A percentile compares a stretch with the other conserved stretches of the same genome.
phyloP scores from a whole-genome alignment of 2,888 invertebrate genomes.

The Andrena fulva region DNA sequence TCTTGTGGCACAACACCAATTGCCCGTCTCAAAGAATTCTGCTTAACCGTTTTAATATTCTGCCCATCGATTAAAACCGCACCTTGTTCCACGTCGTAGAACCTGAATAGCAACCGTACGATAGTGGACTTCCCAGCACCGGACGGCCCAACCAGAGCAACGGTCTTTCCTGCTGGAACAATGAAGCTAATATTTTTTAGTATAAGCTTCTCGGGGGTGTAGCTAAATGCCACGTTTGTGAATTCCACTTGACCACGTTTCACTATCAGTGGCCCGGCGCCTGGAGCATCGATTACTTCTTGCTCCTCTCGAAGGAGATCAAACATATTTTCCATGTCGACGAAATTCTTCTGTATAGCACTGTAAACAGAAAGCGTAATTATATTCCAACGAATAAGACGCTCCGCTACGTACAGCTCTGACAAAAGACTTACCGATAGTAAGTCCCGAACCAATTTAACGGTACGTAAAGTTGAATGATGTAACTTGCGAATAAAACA shows the following conservation, averaged over 20 bases:
- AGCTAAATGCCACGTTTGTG: slow-evolving; percentile 95
- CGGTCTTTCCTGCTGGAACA: slow-evolving; percentile 93
- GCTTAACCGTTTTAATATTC: slow-evolving; percentile 93
- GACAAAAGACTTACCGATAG: slow-evolving; percentile 89
- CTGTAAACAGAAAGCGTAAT: slow-evolving; percentile 85
- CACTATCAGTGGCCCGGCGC: slow-evolving; percentile 90
- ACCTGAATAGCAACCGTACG: slow-evolving; percentile 96
- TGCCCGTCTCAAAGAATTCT: slow-evolving; percentile 92
- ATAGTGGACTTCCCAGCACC: slow-evolving; percentile 98
- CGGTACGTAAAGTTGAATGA: slow-evolving; percentile 97
- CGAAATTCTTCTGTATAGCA: slow-evolving; percentile 98
- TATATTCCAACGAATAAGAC: background rate
- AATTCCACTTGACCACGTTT: slow-evolving; percentile 93
- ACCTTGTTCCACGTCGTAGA: slow-evolving; percentile 97
- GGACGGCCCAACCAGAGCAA: slow-evolving; percentile 95
- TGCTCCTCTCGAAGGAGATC: slow-evolving; percentile 94
- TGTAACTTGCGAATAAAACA: slow-evolving; percentile 97
- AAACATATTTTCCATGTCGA: slow-evolving; percentile 99
- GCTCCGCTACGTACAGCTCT: background rate
- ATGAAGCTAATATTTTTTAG: slow-evolving; percentile 92
- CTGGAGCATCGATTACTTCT: slow-evolving; percentile 94
- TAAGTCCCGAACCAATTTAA: slow-evolving; percentile 99
- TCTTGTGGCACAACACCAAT: slow-evolving; percentile 99
- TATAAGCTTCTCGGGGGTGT: slow-evolving; percentile 91
- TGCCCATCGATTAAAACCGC: slow-evolving; percentile 95